Base-by-base conservation (phyloP, 2,888 invertebrate species). In the Nipponacmea schrenckii region DNA sequence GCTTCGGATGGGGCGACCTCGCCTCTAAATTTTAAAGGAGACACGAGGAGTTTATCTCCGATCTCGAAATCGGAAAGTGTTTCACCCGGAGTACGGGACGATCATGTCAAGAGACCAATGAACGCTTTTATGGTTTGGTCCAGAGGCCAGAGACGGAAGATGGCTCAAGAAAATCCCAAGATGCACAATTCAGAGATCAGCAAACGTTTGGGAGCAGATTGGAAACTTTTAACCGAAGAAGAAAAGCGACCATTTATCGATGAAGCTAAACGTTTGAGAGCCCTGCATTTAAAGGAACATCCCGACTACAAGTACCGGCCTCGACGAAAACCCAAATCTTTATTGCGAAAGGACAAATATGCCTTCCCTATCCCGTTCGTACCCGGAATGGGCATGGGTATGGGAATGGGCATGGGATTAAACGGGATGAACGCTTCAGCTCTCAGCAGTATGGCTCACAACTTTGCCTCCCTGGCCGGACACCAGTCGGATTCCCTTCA, bases 171-270 rank as follows among this genome's bases (percentile, higher is more conserved):
- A 84, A 97, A 98, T 87, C 98, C 98, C 0, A 98, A 98, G 91
- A 98, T 98, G 97, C 98, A 98, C 90, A 98, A 98, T 86, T 96
- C 96, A 0, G 98, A 98, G 90, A 98, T 98, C 85, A 96, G 95
- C 31, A 98, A 98, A 89, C 92, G 98, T 69, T 92, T 98, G 73
- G 98, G 98, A n/a, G 96, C 97, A 67, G 97, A 98, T 89, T 98
- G 98, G 98, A 98, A 98, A 90, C 92, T 96, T 77, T 92, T 98
- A 71, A 95, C 94, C 78, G 98, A 98, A 87, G 92, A 94, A 7
- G 97, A 98, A 89, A 98, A 98, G 89, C 92, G 98, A 82, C 98
- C 98, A 64, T 98, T 98, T 90, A 98, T 98, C 86, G 98, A 98
- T 90, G 98, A 98, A 88, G 98, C 98, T 71, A 98, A 98, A 90